These are phyloP conservation scores for Spinus pinus DNA, from an alignment of 2,797 vertebrate genomes.

Conservation along the genomic window DNA sequence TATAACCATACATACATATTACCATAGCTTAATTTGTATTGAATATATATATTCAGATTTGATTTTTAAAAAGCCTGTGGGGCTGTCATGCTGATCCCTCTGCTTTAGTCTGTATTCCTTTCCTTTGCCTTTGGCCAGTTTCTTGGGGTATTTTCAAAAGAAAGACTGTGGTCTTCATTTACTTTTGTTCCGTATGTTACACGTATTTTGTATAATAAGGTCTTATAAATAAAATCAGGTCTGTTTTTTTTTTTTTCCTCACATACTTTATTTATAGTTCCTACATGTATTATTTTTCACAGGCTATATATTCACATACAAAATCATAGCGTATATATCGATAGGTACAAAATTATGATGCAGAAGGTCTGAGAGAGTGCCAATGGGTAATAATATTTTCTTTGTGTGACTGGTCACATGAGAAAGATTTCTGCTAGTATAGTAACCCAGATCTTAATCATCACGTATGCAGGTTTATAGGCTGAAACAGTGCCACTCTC, in stretches of 20 bases:
- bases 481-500: neutral
- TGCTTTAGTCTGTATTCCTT: neutral
- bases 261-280: neutral
- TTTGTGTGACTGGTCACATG: neutral
- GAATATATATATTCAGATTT: neutral
- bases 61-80: neutral
- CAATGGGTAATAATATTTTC: neutral
- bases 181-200: neutral
- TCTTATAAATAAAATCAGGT: neutral
- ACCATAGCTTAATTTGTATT: neutral
- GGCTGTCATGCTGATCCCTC: neutral
- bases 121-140: neutral
- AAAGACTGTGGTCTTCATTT: neutral
- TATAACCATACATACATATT: neutral
- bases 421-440: neutral
- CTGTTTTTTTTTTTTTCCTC: neutral
- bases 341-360: neutral
- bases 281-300: neutral
- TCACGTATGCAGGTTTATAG: accelerated
- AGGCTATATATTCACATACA: neutral
- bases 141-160: neutral
- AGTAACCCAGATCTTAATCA: neutral
- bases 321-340: neutral
- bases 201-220: neutral
- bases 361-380: neutral